These are phyloP conservation scores for Plagodis pulveraria DNA, from an alignment of 2,888 invertebrate genomes.

Conservation along the genomic window DNA sequence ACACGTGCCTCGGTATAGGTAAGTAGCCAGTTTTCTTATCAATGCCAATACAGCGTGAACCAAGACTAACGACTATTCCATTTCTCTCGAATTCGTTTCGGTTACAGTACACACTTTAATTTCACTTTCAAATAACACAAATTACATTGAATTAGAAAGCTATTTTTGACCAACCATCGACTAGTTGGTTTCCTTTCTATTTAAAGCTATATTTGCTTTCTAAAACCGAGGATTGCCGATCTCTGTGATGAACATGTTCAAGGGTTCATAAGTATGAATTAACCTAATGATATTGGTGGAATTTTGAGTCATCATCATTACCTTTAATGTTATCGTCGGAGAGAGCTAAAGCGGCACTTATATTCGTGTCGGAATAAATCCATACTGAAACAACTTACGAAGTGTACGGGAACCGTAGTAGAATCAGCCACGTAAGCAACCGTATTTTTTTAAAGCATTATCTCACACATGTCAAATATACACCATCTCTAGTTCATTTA, in stretches of 20 bases:
- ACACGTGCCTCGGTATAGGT: conserved; percentile 2
- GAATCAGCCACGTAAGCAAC: no score
- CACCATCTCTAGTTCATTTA: no score
- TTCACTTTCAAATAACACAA: conserved; percentile 35
- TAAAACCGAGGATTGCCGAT: conserved; percentile 3
- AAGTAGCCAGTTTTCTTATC: conserved; percentile 24
- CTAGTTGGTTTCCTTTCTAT: conserved; percentile 19
- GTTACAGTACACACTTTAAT: conserved; percentile 25
- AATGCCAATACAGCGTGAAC: conserved; percentile 35
- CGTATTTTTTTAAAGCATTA: no score
- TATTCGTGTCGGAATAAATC: no score
- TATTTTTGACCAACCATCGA: conserved; percentile 17
- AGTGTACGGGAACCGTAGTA: no score
- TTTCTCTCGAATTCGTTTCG: conserved; percentile 36
- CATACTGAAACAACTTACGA: no score
- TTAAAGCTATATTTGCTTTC: conserved; percentile 14
- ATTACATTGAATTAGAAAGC: conserved; percentile 36
- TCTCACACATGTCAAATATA: no score
- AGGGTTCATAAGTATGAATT: no score
- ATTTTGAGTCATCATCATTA: no score
- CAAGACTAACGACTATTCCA: conserved; percentile 36
- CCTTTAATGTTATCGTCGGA: no score
- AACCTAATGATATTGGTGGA: no score
- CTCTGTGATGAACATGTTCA: background rate
- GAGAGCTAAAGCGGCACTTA: no score